Evolutionary conservation across 2,888 invertebrate genomes (phyloP), one percentile per base, ranked within the genome.

Genomic region (Falcaria lacertinaria): DNA sequence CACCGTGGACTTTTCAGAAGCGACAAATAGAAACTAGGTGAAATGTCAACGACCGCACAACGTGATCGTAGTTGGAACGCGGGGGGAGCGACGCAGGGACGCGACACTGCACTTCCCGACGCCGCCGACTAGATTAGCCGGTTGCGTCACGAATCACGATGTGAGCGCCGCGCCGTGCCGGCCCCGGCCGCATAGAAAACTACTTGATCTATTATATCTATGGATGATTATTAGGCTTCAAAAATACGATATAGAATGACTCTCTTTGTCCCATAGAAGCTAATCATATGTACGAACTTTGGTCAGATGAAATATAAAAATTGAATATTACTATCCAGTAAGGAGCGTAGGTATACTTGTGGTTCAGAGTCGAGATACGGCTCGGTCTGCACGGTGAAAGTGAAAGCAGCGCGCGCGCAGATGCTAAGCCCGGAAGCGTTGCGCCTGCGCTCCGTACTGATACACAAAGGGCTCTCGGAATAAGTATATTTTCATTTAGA

Each of bases 41-140:
- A 88, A 87, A 85, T 77, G 89, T 89, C 79, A 88, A 88, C 64
- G 89, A 88, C 89, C 89, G 88, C 73, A 71, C 80, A 69, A 70
- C 69, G 79, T 72, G 82, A 73, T 78, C 80, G 77, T 72, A 76
- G 83, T 74, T 80, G 74, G 77, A 72, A 72, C 64, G 71, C 66
- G 85, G 80, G 84, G 81, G 74, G 83, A 64, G 84, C 73, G 81
- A 67, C 72, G 86, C 80, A 71, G 88, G 88, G 88, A 82, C 87
- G 83, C 87, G 88, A 87, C 88, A 87, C 88, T 89, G 89, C 87
- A 88, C 89, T 89, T 89, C 89, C 88, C 88, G 88, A 87, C 84
- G 80, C 73, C 78, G 80, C 86, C 85, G 82, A 84, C 87, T 88
- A 88, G 87, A 88, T 89, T 89, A 89, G 86, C 78, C 78, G 82